Base-by-base conservation (phyloP, 1,140 invertebrate genomes). In the Zophobas morio region DNA sequence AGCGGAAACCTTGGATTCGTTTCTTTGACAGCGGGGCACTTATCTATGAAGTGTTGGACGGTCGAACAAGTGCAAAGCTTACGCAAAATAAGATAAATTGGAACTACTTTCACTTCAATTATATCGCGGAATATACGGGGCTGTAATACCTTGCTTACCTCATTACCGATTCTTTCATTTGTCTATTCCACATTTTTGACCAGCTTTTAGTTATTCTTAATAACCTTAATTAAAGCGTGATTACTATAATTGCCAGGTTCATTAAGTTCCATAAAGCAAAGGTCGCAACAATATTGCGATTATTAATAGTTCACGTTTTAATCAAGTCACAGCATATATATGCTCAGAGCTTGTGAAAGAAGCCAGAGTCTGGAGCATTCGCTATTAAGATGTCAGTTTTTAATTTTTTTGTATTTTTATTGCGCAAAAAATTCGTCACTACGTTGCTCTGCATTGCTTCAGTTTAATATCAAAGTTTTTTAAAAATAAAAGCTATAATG, bases 31-130 rank as follows among this genome's bases (percentile, higher is more conserved):
- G 39, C 60, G 4, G 60, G 8, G 37, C 36, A 40, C n/a, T 66
- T 66, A 66, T 66, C 60, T 66, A 66, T 66, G 60, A 66, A 42
- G 60, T 66, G 60, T 42, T 33, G 60, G 60, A 66, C 60, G 60
- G 4, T 36, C 32, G 60, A 42, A 66, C 60, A 66, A 66, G 60
- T 66, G 60, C 60, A 66, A n/a, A 42, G 37, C 60, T 66, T 66
- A 39, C 36, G 56, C 60, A 66, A 66, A 66, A 36, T 2, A 42
- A 66, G 42, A 32, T 32, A 66, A 42, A n/a, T 20, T 42, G 33
- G 8, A 66, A 39, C 60, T 8, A 66, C 60, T 66, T 66, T 66
- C 60, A 66, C 60, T 20, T 8, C 60, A 66, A 66, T 42, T 66
- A 42, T 42, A 6, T 20, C 4, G 49, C 20, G 20, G 20, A 20